Conservation (phyloP, 2,888 invertebrate genomes). For the Drosophila niveifrons region DNA sequence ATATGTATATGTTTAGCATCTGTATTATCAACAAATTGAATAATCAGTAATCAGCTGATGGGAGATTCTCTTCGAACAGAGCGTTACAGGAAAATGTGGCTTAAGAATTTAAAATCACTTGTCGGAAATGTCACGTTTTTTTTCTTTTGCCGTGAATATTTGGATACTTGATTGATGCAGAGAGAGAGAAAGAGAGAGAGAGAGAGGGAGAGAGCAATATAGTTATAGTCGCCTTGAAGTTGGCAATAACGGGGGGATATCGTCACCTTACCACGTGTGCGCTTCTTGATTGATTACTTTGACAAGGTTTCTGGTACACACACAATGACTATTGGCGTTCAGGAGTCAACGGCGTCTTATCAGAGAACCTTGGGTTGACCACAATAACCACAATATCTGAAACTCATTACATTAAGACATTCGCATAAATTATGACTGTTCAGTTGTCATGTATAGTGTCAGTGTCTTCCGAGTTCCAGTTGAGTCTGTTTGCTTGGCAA, state of each 20-base stretch:
- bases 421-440: constrained; percentile 1
- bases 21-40: neutral
- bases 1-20: neutral
- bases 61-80: neutral
- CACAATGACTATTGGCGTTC: constrained; percentile 10
- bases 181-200: too few species aligned
- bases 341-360: constrained; percentile 14
- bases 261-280: constrained; percentile 23
- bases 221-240: constrained; percentile 10
- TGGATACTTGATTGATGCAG: constrained; percentile 1
- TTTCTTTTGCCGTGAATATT: neutral
- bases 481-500: too few species aligned
- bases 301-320: constrained; percentile 32
- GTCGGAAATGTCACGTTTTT: neutral
- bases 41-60: constrained; percentile 1
- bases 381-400: constrained; percentile 4
- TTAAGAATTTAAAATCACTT: neutral
- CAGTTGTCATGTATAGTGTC: too few species aligned
- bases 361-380: neutral
- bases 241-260: constrained; percentile 11
- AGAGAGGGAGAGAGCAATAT: neutral
- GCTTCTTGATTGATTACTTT: constrained; percentile 52
- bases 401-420: constrained; percentile 23
- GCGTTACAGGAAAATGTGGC: neutral
- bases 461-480: too few species aligned